A percentile compares a stretch with the other conserved stretches of the same genome.
Evolutionary conservation across 2,113 vertebrate genomes (phyloP).

Genomic region (Heterochromis multidens): DNA sequence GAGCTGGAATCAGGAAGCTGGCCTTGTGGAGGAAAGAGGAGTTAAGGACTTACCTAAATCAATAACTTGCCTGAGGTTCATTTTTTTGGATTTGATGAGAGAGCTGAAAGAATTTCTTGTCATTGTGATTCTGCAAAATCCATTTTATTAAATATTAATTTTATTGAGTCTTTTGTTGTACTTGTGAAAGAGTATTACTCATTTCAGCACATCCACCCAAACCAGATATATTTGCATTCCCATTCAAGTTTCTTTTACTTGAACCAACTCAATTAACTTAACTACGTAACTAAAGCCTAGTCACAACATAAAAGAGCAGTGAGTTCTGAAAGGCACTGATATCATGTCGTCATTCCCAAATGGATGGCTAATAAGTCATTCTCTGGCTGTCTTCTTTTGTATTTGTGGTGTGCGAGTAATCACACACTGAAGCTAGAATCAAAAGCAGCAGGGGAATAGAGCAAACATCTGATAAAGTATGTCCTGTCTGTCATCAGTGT

Average conservation of each 20-base stretch:
- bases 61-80: background rate
- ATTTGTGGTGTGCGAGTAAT: background rate
- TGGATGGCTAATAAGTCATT: background rate
- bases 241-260: background rate
- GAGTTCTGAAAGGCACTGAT: background rate
- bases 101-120: background rate
- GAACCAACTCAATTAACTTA: background rate
- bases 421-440: background rate
- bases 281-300: too few species aligned
- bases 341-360: background rate
- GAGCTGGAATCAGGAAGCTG: background rate
- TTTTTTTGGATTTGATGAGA: background rate
- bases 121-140: background rate
- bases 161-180: background rate
- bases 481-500: background rate
- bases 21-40: background rate
- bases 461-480: background rate
- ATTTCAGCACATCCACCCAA: background rate
- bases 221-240: background rate
- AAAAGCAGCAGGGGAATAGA: background rate
- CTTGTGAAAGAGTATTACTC: background rate
- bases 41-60: background rate
- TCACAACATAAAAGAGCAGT: background rate
- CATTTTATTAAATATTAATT: too few species aligned
- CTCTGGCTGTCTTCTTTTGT: background rate